Percentiles rank a stretch among this genome's conserved stretches.
Conservation (phyloP, 2,113 vertebrate genomes). For the Prionailurus viverrinus region DNA sequence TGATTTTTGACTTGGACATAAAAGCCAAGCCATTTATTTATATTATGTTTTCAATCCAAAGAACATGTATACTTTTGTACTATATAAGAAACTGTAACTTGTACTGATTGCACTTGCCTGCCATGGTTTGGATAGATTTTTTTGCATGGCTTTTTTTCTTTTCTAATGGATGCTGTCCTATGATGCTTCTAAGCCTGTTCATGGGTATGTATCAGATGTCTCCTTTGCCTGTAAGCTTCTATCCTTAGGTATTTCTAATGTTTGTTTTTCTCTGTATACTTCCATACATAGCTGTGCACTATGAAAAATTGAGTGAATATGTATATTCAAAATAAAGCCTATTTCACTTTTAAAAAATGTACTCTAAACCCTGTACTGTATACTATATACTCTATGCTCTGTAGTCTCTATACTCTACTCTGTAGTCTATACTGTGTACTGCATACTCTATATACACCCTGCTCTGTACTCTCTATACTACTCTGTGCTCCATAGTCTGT, state of each 20-base stretch:
- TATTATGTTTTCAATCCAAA: slow-evolving; percentile 72
- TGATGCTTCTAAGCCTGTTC: slow-evolving; percentile 17
- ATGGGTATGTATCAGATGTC: not conserved
- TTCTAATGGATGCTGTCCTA: not conserved
- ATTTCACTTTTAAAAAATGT: slow-evolving; percentile 54
- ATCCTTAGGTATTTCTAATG: slow-evolving; percentile 47
- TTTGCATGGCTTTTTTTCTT: slow-evolving; percentile 54
- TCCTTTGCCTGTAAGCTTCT: not conserved
- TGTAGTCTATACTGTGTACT: not conserved
- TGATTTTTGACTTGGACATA: slow-evolving; percentile 6
- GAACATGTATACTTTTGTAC: slow-evolving; percentile 57
- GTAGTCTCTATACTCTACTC: too few species aligned
- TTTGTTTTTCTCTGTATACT: slow-evolving; percentile 45
- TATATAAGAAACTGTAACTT: slow-evolving; percentile 28
- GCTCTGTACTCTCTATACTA: not conserved
- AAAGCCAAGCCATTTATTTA: slow-evolving; percentile 1
- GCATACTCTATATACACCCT: too few species aligned
- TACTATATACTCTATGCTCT: too few species aligned
- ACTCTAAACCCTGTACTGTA: too few species aligned
- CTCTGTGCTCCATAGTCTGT: not conserved
- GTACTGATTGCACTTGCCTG: not conserved
- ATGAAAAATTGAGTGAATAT: slow-evolving; percentile 66
- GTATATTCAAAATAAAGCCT: slow-evolving; percentile 83
- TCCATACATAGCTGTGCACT: slow-evolving; percentile 60
- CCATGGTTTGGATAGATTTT: not conserved